Evolutionary conservation across 1,140 invertebrate genomes (phyloP), one percentile per base, ranked within the genome.

Genomic region (Zelostemma sp.): DNA sequence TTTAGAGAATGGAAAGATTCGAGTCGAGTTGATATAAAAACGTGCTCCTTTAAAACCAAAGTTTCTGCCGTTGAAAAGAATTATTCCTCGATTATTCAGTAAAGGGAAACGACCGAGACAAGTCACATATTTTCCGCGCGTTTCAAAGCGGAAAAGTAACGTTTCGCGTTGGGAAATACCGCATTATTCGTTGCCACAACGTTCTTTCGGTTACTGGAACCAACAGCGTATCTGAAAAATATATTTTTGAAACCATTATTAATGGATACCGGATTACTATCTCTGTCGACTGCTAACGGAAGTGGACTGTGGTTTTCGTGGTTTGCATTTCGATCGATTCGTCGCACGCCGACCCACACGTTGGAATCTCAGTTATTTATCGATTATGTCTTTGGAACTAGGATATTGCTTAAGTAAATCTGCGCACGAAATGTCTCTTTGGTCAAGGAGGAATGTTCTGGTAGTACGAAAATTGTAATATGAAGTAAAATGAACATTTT

Each of bases 161-260:
- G 21, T 8, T 25, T 25, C 8, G 21, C 21, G 8, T 25, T 8
- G 21, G 21, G 21, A 25, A 25, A 25, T 25, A 25, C 3, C 8
- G 21, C 21, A 25, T 25, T 8, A 25, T 25, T 25, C 8, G 3
- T 8, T 4, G 8, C 21, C 21, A 8, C 21, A 25, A 8, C 21
- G 8, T 25, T 25, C 21, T 25, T 25, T 25, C 8, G 3, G 21
- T 25, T 25, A 25, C 21, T 8, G 21, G 21, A 8, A 3, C 21
- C 21, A 25, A 72, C 69, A 67, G 60, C 64, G 64, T 63, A 62
- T 67, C 69, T 56, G 69, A 60, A 41, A 72, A 68, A 67, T 72
- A 64, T 68, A 72, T 72, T 67, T 72, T 72, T 64, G 45, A 60
- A 28, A 35, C 33, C 33, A n/a, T 60, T 51, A 50, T 64, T 64